Evolutionary conservation across 2,888 invertebrate genomes (phyloP).

Genomic region (Volucella inanis): DNA sequence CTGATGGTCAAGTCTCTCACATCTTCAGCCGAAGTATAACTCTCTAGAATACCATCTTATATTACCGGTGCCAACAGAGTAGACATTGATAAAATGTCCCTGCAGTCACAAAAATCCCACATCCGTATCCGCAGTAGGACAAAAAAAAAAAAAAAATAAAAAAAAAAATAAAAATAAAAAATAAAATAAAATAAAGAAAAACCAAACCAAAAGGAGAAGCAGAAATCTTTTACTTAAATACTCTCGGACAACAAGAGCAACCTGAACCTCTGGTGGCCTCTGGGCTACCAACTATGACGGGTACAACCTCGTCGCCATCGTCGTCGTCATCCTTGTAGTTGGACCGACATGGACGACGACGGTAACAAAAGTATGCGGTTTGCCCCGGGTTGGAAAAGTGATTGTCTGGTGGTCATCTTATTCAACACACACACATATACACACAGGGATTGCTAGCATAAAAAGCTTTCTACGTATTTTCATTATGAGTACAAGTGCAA

Average conservation of each 20-base stretch:
- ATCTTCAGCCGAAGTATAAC: conserved; percentile 65
- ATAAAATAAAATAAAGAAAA: conserved; percentile 7
- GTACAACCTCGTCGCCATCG: conserved; percentile 12
- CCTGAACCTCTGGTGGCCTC: conserved; percentile 70
- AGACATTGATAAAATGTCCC: conserved; percentile 75
- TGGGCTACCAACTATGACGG: conserved; percentile 44
- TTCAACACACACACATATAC: conserved; percentile 58
- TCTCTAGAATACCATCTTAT: conserved; percentile 72
- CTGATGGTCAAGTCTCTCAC: conserved; percentile 70
- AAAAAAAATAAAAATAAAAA: conserved; percentile 15
- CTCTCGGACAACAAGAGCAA: conserved; percentile 67
- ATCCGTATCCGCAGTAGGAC: conserved; percentile 67
- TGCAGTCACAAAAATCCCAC: conserved; percentile 73
- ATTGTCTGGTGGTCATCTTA: conserved; percentile 75
- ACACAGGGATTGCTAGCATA: conserved; percentile 59
- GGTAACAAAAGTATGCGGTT: conserved; percentile 75
- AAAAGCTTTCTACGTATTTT: conserved; percentile 77
- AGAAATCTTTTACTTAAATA: conserved; percentile 74
- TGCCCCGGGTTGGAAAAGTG: conserved; percentile 51
- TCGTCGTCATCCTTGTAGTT: conserved; percentile 25
- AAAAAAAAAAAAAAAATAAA: conserved; percentile 25
- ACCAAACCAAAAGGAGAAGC: conserved; percentile 30
- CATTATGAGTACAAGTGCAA: conserved; percentile 77
- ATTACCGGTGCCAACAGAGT: conserved; percentile 74
- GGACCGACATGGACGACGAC: conserved; percentile 48